Evolutionary conservation across 1,140 invertebrate genomes (phyloP).

Genomic region (Galleria mellonella): DNA sequence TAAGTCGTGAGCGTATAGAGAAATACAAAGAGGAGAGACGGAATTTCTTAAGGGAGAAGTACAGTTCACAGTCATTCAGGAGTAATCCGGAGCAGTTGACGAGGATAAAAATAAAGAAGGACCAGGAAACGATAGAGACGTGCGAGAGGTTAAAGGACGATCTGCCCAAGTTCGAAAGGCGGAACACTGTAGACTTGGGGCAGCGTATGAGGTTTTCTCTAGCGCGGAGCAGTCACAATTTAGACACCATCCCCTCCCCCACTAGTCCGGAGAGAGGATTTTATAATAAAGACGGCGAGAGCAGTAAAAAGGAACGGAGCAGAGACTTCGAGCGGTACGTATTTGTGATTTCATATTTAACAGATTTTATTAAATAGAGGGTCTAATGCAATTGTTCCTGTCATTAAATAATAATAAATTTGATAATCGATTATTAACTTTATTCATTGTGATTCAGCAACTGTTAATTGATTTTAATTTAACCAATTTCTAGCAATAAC

Average conservation of each 20-base stretch:
- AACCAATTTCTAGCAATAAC: no score
- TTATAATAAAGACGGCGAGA: constrained; percentile 11
- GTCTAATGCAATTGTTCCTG: no score
- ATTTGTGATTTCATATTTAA: not conserved
- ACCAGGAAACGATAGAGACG: constrained; percentile 39
- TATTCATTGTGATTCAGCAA: no score
- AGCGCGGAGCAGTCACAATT: constrained; percentile 46
- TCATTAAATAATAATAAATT: no score
- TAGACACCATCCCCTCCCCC: constrained; percentile 53
- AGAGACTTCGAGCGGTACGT: constrained; percentile 25
- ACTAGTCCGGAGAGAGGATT: constrained; percentile 26
- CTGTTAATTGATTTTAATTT: no score
- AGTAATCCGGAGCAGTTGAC: constrained; percentile 64
- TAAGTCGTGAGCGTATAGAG: constrained; percentile 87
- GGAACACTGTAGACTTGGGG: constrained; percentile 67
- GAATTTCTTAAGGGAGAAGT: constrained; percentile 89
- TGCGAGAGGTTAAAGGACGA: constrained; percentile 45
- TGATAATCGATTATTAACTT: no score
- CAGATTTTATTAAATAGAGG: no score
- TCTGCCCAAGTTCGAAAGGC: constrained; percentile 56
- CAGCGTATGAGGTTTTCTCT: constrained; percentile 62
- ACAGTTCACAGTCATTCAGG: constrained; percentile 87
- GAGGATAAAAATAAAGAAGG: constrained; percentile 53
- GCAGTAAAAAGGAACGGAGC: constrained; percentile 5
- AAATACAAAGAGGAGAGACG: constrained; percentile 94